Evolutionary conservation across 2,888 invertebrate species (phyloP).

Genomic region (Drosophila neonasuta): DNA sequence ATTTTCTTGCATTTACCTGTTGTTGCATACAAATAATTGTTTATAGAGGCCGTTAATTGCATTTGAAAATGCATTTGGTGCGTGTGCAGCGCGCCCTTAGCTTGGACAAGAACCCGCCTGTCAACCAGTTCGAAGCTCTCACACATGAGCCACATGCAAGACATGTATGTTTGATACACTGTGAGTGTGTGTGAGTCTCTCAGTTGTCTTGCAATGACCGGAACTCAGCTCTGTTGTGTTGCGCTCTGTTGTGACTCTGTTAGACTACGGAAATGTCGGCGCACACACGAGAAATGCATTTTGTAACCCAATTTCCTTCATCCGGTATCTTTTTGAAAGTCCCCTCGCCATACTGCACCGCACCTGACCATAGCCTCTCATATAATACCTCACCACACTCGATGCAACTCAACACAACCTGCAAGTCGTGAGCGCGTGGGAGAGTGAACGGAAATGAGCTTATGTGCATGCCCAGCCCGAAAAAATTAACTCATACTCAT

Average conservation of each 20-base stretch:
- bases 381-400: conserved; percentile 18
- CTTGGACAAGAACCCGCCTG: conserved; percentile 61
- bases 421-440: conserved; percentile 37
- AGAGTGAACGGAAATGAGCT: conserved; percentile 66
- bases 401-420: conserved; percentile 9
- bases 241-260: conserved; percentile 69
- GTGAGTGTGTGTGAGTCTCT: conserved; percentile 16
- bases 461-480: conserved; percentile 39
- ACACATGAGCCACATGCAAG: conserved; percentile 20
- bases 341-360: conserved; percentile 8
- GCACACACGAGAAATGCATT: conserved; percentile 65
- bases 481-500: conserved; percentile 40
- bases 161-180: background rate
- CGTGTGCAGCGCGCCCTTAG: conserved; percentile 65
- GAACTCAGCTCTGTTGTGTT: conserved; percentile 16
- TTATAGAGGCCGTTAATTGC: conserved; percentile 18
- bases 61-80: conserved; percentile 58
- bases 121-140: conserved; percentile 58
- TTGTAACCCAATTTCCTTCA: conserved; percentile 72
- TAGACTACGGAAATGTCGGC: conserved; percentile 66
- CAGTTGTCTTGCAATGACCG: conserved; percentile 39
- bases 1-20: too few relatives aligned
- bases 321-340: conserved; percentile 70
- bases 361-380: conserved; percentile 21
- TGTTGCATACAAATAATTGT: background rate